Evolutionary conservation across 2,888 invertebrate genomes (phyloP), one percentile per base, ranked within the genome.

Genomic region (Apantesis nais): DNA sequence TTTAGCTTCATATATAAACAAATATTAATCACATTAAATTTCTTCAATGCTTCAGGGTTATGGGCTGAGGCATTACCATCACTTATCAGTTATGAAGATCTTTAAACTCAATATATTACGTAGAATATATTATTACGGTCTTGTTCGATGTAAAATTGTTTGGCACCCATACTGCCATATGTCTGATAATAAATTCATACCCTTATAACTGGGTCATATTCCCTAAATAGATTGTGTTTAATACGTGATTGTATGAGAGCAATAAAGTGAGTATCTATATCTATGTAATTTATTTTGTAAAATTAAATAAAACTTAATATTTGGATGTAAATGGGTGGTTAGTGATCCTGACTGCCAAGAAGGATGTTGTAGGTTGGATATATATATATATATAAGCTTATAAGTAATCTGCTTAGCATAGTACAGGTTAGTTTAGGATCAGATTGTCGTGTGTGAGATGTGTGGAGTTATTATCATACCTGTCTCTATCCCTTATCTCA

Each of bases 21-120:
- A 37, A 37, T 19, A 52, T 34, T 62, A 68, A 63, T 19, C 0
- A 29, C 64, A 74, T 74, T 80, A 62, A 67, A 71, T 75, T 67
- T 62, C 39, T 41, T 63, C 67, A 69, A 70, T 52, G 68, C 65
- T 69, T 0, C 19, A 65, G 39, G 61, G 72, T 72, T 75, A 71
- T 44, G 62, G 58, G 66, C 67, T 70, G 44, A 75, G 52, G 48
- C 70, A 71, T 55, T 67, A 61, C 55, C 58, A 74, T 74, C 72
- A 62, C 72, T 70, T 66, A 72, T 74, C 58, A 62, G 65, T 25
- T 72, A 67, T 62, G 63, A 69, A 66, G n/a, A 68, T 68, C 62
- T 68, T 62, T 66, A 48, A 44, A 60, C 61, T 67, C 61, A 52
- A 69, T 71, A 68, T 41, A 72, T 72, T 68, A 61, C 25, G 29